phyloP scores from a whole-genome alignment of 2,797 vertebrate species.

The Cynopterus sphinx region DNA sequence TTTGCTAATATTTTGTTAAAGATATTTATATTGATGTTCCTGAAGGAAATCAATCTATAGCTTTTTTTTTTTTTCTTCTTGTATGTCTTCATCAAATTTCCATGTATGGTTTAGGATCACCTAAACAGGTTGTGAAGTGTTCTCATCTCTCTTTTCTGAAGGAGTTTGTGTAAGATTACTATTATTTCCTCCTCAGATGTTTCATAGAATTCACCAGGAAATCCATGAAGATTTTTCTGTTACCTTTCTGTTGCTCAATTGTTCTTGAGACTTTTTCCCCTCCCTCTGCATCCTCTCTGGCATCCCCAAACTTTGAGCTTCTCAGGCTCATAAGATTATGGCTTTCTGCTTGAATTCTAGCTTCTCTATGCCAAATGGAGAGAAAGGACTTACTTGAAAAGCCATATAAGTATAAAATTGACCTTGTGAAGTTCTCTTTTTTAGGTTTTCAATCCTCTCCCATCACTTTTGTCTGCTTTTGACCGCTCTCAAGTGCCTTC shows the following conservation, averaged over 20 bases:
- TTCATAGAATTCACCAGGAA: not conserved
- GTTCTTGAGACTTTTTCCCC: not conserved
- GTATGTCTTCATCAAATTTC: not conserved
- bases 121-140: not conserved
- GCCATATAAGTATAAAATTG: not conserved
- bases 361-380: not conserved
- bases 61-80: not conserved
- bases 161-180: not conserved
- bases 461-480: not conserved
- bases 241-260: not conserved
- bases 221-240: not conserved
- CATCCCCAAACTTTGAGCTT: not conserved
- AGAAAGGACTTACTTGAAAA: not conserved
- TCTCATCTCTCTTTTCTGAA: conserved; percentile 19
- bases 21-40: not conserved
- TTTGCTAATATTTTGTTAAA: not conserved
- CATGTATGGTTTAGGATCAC: not conserved
- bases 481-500: not conserved
- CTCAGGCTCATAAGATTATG: not conserved
- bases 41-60: not conserved
- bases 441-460: not conserved
- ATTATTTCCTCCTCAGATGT: not conserved
- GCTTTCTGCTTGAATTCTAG: not conserved
- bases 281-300: not conserved
- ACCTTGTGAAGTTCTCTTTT: not conserved